Base-by-base conservation (phyloP, 2,888 invertebrate genomes). In the Pristionchus arcanus region DNA sequence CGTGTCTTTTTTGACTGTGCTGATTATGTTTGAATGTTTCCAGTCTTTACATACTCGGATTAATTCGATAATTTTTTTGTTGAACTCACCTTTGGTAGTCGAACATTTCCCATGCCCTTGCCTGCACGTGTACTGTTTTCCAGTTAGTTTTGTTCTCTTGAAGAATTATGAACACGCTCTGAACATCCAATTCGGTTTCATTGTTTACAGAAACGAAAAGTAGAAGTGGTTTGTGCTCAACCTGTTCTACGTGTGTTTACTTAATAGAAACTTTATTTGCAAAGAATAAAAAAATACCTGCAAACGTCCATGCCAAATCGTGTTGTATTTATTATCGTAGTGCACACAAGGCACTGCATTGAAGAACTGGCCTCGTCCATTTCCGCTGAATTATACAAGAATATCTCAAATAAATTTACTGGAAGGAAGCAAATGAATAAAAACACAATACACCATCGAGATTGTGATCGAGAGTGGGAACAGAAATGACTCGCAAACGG, bases 121-220 rank as follows among this genome's bases (percentile, higher is more conserved):
- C 28, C 81, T 42, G n/a, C 81, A 81, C 34, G 25, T 4, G 28
- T 81, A 81, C 34, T 49, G n/a, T 16, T n/a, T 42, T 25, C 81
- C 49, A 2, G n/a, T 53, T 15, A 28, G 0, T n/a, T 81, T 81
- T 28, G 81, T 15, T 49, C 81, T 49, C 21, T 81, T 81, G 81
- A 81, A 81, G 81, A 81, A 81, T 13, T n/a, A 53, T n/a, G 81
- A n/a, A 21, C 81, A 81, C 13, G 81, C 81, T 81, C 81, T 81
- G 53, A 81, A 53, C 15, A 34, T 71, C 16, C 4, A 71, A n/a
- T n/a, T n/a, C n/a, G n/a, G n/a, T n/a, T 3, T 49, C 11, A 49
- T 9, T 49, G 9, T 49, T 11, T 9, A 9, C 42, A 49, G 42
- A 49, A 49, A 42, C 9, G 0, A 49, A 9, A 11, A n/a, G n/a